These are phyloP conservation scores for Eulacestoma nigropectus DNA, from an alignment of 2,113 vertebrate genomes.

Conservation along the genomic window DNA sequence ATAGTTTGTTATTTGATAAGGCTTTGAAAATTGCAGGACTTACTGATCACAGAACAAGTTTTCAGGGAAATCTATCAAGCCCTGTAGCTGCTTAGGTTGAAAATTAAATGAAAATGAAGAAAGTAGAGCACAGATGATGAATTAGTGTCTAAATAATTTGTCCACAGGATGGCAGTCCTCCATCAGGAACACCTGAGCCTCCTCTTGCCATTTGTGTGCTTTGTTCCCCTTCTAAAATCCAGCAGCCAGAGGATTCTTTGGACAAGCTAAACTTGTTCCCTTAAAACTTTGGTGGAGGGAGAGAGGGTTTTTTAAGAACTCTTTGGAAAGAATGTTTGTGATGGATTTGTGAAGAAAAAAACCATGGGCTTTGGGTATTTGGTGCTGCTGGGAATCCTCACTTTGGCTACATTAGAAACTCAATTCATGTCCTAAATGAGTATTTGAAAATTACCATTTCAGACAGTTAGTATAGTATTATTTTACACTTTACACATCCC, in stretches of 20 bases:
- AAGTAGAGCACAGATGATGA: background rate
- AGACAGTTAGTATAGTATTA: background rate
- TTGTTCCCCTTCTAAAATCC: background rate
- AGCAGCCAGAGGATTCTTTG: background rate
- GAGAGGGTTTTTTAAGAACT: background rate
- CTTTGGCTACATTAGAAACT: background rate
- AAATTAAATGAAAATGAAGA: background rate
- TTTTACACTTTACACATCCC: background rate
- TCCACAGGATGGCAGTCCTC: conserved; percentile 24
- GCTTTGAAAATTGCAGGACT: background rate
- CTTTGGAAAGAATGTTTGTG: background rate
- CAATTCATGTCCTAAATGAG: background rate
- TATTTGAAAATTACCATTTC: background rate
- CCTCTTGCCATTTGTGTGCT: background rate
- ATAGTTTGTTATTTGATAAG: background rate
- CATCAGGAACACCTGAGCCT: background rate
- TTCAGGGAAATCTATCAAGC: background rate
- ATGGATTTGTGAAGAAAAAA: background rate
- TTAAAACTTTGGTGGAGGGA: background rate
- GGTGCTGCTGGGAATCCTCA: background rate
- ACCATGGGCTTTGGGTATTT: rapidly evolving
- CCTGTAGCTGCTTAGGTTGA: background rate
- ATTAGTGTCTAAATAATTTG: background rate
- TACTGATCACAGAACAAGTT: background rate
- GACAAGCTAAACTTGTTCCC: background rate